These are phyloP conservation scores for Leptinotarsa texana DNA, from an alignment of 1,140 invertebrate species.

Conservation along the genomic window DNA sequence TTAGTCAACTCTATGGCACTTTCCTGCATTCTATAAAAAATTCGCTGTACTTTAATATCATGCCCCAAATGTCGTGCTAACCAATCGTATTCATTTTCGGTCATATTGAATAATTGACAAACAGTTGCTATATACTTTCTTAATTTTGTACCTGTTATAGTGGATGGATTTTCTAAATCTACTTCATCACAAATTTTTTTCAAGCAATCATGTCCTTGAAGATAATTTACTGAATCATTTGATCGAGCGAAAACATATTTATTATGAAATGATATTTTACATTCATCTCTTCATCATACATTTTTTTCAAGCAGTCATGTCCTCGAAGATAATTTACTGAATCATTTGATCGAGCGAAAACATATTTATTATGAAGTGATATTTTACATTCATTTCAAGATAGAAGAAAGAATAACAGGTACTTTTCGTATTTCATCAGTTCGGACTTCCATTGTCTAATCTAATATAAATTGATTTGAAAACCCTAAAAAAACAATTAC, in stretches of 20 bases:
- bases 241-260: no score
- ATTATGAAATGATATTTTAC: constrained; percentile 12
- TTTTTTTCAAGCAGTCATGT: constrained; percentile 7
- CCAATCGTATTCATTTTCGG: constrained; percentile 23
- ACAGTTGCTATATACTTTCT: constrained; percentile 24
- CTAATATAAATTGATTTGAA: no score
- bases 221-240: no score
- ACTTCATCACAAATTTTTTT: background rate
- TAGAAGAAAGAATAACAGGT: no score
- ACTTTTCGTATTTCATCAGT: no score
- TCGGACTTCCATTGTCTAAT: no score
- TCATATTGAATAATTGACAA: constrained; percentile 18
- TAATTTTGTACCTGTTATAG: constrained; percentile 21
- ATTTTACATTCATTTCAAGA: constrained; percentile 8
- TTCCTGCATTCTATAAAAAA: constrained; percentile 24
- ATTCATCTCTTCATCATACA: no score
- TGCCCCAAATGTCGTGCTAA: constrained; percentile 20
- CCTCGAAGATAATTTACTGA: background rate
- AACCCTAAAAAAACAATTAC: no score
- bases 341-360: no score
- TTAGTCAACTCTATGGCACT: constrained; percentile 25
- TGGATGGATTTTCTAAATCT: background rate
- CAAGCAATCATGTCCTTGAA: constrained; percentile 11
- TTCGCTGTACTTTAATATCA: constrained; percentile 14
- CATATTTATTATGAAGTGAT: background rate